Evolutionary conservation across 2,113 vertebrate species (phyloP), one percentile per base, ranked within the genome.

Genomic region (Sinocyclocheilus anshuiensis): DNA sequence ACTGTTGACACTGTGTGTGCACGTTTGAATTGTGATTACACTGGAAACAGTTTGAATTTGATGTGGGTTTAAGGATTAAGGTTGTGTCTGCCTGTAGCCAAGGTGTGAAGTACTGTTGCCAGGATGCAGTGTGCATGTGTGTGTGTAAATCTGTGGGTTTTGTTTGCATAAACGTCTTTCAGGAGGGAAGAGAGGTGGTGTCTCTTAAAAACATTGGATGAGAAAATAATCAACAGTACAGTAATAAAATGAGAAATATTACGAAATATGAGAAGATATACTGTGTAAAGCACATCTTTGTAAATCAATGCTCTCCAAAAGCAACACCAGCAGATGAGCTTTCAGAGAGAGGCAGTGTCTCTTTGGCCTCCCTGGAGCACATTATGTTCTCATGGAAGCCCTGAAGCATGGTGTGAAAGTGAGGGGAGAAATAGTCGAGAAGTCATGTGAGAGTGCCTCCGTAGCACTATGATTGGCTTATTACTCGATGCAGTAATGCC

Each of bases 11-110:
- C 29, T 75, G 45, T 22, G 81, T 18, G 24, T 80, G 67, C 20
- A 63, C 81, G 74, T 61, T 61, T 29, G 53, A 72, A 75, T 77
- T 59, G 50, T 78, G 80, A 76, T 82, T 84, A 71, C 86, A 85
- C 77, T 85, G 83, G 82, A 77, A 87, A 82, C 85, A 71, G 81
- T 89, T 77, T 77, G 77, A 84, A 61, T 67, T 84, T 84, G 42
- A 84, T 87, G 81, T 89, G 89, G 81, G 48, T 78, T 87, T 86
- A 87, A 72, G 86, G 88, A 89, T 90, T 87, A 86, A 65, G 42
- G 71, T 39, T 81, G 67, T 82, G 48, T 86, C 81, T 20, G 50
- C 24, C 57, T 15, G 78, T 74, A 22, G 80, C 84, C 81, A 86
- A 88, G 84, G 87, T 86, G 71, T 71, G 57, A 55, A 77, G 50